These are phyloP conservation scores for Cranoglanis bouderius DNA, from an alignment of 2,113 vertebrate species.

Conservation along the genomic window DNA sequence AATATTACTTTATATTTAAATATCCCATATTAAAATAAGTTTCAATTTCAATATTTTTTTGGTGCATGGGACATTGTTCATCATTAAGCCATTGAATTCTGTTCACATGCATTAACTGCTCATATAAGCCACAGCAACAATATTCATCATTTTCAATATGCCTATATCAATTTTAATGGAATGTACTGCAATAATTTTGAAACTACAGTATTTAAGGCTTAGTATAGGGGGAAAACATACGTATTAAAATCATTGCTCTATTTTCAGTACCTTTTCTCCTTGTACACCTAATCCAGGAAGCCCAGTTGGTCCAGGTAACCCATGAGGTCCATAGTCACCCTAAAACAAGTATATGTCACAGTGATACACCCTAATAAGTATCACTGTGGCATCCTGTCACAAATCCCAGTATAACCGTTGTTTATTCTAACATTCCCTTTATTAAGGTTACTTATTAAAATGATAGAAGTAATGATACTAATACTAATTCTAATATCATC, in stretches of 20 bases:
- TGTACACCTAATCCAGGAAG: constrained; percentile 78
- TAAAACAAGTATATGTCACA: too few species aligned
- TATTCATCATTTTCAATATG: neutral
- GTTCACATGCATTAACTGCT: neutral
- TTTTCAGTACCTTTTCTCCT: constrained; percentile 77
- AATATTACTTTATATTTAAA: neutral
- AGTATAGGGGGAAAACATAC: neutral
- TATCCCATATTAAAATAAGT: neutral
- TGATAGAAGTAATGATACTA: neutral
- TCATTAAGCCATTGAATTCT: neutral
- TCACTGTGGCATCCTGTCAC: neutral
- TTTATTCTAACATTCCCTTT: neutral
- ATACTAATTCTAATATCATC: neutral
- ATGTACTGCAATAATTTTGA: neutral
- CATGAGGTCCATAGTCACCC: constrained; percentile 81
- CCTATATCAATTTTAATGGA: neutral
- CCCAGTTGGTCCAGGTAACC: constrained; percentile 77
- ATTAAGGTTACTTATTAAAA: neutral
- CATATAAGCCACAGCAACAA: neutral
- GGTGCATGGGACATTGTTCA: neutral
- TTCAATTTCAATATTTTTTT: neutral
- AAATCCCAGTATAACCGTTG: neutral
- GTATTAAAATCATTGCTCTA: neutral
- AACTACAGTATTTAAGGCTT: neutral
- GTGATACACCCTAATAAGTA: too few species aligned